Evolutionary conservation across 2,888 invertebrate genomes (phyloP).

Genomic region (Xylophagus ater): DNA sequence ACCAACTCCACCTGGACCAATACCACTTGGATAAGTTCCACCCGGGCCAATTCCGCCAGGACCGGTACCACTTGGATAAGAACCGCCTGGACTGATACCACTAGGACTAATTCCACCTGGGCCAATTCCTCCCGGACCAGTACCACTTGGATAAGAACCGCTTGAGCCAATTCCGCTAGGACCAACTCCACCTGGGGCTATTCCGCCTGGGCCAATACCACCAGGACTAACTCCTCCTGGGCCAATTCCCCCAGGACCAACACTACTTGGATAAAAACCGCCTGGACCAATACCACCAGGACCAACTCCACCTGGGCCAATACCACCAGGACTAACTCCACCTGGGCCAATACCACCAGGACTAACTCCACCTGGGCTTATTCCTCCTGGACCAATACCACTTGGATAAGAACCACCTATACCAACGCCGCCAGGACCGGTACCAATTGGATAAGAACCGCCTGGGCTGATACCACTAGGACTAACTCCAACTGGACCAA

Average conservation of each 20-base stretch:
- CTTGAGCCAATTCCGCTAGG: slow-evolving; percentile 4
- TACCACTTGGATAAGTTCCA: no score
- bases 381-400: slow-evolving; percentile 6
- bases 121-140: slow-evolving; percentile 9
- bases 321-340: slow-evolving; percentile 11
- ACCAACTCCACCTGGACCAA: neutral
- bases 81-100: slow-evolving; percentile 12
- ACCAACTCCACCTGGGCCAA: slow-evolving; percentile 15
- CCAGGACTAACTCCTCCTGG: slow-evolving; percentile 6
- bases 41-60: slow-evolving; percentile 10
- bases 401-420: neutral
- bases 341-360: slow-evolving; percentile 7
- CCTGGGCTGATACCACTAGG: no score
- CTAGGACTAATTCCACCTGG: slow-evolving; percentile 12
- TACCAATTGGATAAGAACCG: neutral
- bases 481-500: slow-evolving; percentile 8
- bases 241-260: slow-evolving; percentile 15
- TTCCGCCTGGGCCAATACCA: slow-evolving; percentile 4
- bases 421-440: slow-evolving; percentile 17
- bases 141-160: neutral
- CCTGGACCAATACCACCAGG: slow-evolving; percentile 4
- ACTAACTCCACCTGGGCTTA: slow-evolving; percentile 8
- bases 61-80: slow-evolving; percentile 8
- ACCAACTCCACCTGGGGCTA: slow-evolving; percentile 6
- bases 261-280: slow-evolving; percentile 9